These are phyloP conservation scores for Asarcornis scutulata DNA, from an alignment of 2,113 vertebrate species.

Conservation along the genomic window DNA sequence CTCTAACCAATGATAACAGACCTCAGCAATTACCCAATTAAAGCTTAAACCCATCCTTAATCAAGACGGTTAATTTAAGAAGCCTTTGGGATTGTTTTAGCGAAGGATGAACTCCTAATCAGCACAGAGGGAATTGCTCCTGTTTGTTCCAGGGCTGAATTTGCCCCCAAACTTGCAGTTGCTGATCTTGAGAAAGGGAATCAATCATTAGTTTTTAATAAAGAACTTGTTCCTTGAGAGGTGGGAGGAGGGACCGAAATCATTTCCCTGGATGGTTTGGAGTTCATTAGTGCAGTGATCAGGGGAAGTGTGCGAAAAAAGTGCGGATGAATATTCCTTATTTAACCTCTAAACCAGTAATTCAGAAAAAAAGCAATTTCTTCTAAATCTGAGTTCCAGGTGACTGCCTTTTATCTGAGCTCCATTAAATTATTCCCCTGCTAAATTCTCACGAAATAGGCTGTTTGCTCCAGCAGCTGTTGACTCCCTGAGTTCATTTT, in stretches of 20 bases:
- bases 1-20: background rate
- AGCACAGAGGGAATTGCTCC: background rate
- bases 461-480: background rate
- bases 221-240: background rate
- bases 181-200: background rate
- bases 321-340: conserved; percentile 21
- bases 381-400: conserved; percentile 50
- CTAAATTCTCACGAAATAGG: conserved; percentile 38
- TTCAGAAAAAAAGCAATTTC: conserved; percentile 34
- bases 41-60: background rate
- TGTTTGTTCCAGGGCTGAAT: conserved; percentile 17
- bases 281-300: conserved; percentile 19
- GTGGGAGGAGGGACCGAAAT: background rate
- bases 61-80: background rate
- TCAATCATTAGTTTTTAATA: conserved; percentile 22
- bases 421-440: conserved; percentile 55
- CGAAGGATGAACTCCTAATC: background rate
- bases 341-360: conserved; percentile 44
- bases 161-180: background rate
- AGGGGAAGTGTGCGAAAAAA: background rate
- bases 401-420: conserved; percentile 57
- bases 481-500: conserved; percentile 11
- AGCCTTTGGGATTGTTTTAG: background rate
- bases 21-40: conserved; percentile 4
- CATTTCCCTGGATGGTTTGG: background rate